phyloP scores from a whole-genome alignment of 2,113 vertebrate genomes.

The Diadophis punctatus region DNA sequence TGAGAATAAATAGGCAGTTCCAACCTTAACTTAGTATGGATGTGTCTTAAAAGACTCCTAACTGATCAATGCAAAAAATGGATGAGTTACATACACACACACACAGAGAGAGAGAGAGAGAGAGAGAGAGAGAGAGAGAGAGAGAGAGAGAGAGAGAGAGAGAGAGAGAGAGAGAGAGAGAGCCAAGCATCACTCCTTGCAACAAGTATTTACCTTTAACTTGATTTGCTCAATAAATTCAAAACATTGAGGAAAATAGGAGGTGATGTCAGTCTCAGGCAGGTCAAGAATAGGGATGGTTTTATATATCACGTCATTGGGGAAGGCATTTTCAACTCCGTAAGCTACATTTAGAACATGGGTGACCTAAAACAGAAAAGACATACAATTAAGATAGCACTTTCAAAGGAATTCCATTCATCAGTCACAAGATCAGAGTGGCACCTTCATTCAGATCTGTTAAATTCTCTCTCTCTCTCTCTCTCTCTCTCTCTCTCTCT shows the following conservation, averaged over 20 bases:
- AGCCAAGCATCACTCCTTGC: background rate
- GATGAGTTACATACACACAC: no score
- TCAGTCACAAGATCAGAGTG: background rate
- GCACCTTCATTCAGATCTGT: background rate
- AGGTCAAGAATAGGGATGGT: slow-evolving; percentile 85
- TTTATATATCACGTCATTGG: slow-evolving; percentile 73
- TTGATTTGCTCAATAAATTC: slow-evolving; percentile 87
- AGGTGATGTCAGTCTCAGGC: slow-evolving; percentile 84
- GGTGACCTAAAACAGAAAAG: slow-evolving; percentile 77
- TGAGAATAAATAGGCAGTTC: background rate
- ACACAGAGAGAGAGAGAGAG: background rate
- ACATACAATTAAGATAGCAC: slow-evolving; percentile 6
- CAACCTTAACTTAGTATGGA: background rate
- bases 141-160: no score
- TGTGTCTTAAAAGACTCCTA: background rate
- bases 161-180: no score
- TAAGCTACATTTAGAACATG: slow-evolving; percentile 93
- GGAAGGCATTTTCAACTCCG: slow-evolving; percentile 89
- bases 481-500: background rate
- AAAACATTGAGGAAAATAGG: slow-evolving; percentile 86
- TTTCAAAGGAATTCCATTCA: background rate
- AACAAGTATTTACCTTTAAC: slow-evolving; percentile 73
- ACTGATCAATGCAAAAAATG: background rate
- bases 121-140: no score
- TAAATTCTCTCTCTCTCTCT: background rate